Conservation (phyloP, 1,140 invertebrate genomes). For the Adelges cooleyi region DNA sequence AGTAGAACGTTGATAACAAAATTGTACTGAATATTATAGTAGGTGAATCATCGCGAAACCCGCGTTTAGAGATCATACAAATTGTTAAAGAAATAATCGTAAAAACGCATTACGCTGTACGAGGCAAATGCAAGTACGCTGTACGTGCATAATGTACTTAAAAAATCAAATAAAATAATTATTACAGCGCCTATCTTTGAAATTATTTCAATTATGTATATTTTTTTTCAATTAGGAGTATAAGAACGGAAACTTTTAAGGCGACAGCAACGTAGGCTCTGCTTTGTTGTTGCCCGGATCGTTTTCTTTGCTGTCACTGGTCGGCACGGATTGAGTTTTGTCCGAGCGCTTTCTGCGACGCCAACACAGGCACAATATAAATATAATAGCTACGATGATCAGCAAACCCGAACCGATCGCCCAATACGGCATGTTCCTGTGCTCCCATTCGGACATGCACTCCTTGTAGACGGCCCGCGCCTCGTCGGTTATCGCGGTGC, state of each 20-base stretch:
- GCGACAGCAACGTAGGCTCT: neutral
- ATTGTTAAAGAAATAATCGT: neutral
- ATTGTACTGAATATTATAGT: too few relatives aligned
- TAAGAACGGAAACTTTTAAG: neutral
- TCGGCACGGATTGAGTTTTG: neutral
- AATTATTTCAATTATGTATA: too few relatives aligned
- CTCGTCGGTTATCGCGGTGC: neutral
- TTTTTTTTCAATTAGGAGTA: too few relatives aligned
- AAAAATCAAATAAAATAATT: too few relatives aligned
- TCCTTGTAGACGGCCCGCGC: neutral
- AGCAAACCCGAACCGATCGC: neutral
- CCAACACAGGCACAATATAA: neutral
- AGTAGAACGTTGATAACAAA: too few relatives aligned
- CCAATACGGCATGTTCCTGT: conserved; percentile 13
- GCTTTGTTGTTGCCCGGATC: neutral
- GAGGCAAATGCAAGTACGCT: too few relatives aligned
- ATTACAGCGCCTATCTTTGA: too few relatives aligned
- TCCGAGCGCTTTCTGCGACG: neutral
- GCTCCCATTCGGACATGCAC: conserved; percentile 17
- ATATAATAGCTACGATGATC: neutral
- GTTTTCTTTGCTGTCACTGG: neutral
- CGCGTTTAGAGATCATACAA: conserved; percentile 10
- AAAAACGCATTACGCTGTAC: neutral
- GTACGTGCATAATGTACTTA: too few relatives aligned
- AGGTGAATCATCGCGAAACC: too few relatives aligned